Evolutionary conservation across 37 sponge, comb jelly and placozoan species (phyloP).

Genomic region (Cladorhizidae sp.): DNA sequence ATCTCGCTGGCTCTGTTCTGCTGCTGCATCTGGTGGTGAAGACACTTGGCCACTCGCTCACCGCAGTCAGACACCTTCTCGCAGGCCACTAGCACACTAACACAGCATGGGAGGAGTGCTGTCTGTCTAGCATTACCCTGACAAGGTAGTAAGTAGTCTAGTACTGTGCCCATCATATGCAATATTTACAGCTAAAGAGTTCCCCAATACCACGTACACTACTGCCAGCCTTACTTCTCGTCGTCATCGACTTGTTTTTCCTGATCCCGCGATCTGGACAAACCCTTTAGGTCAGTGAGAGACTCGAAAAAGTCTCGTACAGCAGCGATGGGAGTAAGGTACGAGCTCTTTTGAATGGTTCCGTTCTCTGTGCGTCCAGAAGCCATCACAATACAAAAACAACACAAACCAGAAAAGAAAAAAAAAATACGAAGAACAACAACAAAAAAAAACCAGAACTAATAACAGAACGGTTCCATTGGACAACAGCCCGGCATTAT

Average conservation of each 20-base stretch:
- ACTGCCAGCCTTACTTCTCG: background rate
- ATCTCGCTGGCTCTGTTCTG: constrained; percentile 39
- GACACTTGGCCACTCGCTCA: constrained; percentile 40
- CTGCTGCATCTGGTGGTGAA: constrained; percentile 41
- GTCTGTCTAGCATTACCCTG: too few relatives aligned
- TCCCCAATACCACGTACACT: too few relatives aligned
- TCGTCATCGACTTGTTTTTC: background rate
- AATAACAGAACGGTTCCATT: too few relatives aligned
- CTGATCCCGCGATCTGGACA: background rate
- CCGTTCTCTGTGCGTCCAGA: background rate
- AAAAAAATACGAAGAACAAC: too few relatives aligned
- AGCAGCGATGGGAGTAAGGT: constrained; percentile 35
- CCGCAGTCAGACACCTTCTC: constrained; percentile 28
- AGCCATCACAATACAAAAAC: background rate
- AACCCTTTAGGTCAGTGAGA: constrained; percentile 1
- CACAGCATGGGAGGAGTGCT: background rate
- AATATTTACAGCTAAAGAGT: too few relatives aligned
- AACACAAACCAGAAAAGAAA: too few relatives aligned
- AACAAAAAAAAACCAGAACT: too few relatives aligned
- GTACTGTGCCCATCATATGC: too few relatives aligned
- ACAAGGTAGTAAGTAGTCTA: too few relatives aligned
- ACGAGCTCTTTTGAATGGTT: background rate
- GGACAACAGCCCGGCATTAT: too few relatives aligned
- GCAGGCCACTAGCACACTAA: constrained; percentile 20
- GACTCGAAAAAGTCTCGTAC: constrained; percentile 52